Base-by-base conservation (phyloP, 2,888 invertebrate genomes). In the Sminthurinus aureus region DNA sequence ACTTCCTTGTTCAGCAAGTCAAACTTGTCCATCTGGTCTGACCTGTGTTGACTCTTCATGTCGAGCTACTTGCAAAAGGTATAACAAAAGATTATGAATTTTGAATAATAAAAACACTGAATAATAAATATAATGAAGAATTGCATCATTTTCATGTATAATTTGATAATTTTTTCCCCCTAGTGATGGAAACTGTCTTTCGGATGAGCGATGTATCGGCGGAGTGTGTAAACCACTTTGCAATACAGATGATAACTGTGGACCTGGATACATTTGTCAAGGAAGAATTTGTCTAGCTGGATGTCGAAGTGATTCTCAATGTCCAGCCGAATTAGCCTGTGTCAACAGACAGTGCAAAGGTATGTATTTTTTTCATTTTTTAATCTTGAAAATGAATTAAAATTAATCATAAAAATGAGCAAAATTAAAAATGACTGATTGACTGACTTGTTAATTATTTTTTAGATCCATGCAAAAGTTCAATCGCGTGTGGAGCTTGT, bases 201-300 rank as follows among this genome's bases (percentile, higher is more conserved):
- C 95, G 20, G 95, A 96, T 89, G 96, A 97, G 90, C 93, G 95
- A 88, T 97, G 97, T 90, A 93, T 96, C 87, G 92, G 93, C 82
- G 96, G 96, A 74, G 93, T 94, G 81, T 97, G 97, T 89, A 94
- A 95, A 90, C 92, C 94, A 0, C 94, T 97, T 52, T 97, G 97
- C 89, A 97, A 96, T 89, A 95, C 94, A 81, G 96, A 97, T 90
- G 93, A 94, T 18, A 94, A 94, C 84, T 97, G 97, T 89, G 93
- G 93, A 24, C 92, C 93, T 18, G 94, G 95, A 87, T 95, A 96
- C 90, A 96, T 97, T 89, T 97, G 97, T 89, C 95, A 95, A 90
- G 95, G 95, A 89, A 93, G 96, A 89, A 92, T 96, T 86, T 97
- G 97, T 90, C 94, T 95, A 89, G 93, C 94, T 89, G 97, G 97